Evolutionary conservation across 2,888 invertebrate genomes (phyloP).

Genomic region (Macropis europaea): DNA sequence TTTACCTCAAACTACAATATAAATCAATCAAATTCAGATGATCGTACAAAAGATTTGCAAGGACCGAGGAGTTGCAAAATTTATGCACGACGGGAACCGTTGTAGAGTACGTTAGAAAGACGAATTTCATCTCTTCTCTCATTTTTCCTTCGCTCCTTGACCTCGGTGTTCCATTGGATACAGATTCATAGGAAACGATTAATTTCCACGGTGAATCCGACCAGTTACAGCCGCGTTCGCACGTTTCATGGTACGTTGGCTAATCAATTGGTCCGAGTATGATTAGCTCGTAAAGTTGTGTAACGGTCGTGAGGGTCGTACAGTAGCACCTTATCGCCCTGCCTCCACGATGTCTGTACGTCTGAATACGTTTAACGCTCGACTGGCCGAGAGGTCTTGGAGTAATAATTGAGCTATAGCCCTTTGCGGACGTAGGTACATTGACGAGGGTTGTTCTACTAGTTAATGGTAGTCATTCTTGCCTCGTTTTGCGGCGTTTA

Average conservation of each 20-base stretch:
- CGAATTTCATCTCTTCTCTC: background rate
- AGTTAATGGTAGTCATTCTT: slow-evolving; percentile 31
- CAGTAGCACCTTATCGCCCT: slow-evolving; percentile 49
- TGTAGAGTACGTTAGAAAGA: background rate
- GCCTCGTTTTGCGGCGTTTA: slow-evolving; percentile 23
- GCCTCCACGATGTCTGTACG: slow-evolving; percentile 33
- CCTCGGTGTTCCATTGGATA: slow-evolving; percentile 9
- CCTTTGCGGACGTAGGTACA: background rate
- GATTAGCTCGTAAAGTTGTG: slow-evolving; percentile 52
- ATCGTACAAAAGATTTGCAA: no score
- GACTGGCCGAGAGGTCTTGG: slow-evolving; percentile 24
- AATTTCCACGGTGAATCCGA: slow-evolving; percentile 31
- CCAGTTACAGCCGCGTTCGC: slow-evolving; percentile 34
- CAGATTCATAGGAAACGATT: slow-evolving; percentile 39
- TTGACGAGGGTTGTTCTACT: slow-evolving; percentile 7
- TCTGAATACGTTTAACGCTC: slow-evolving; percentile 57
- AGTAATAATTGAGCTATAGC: slow-evolving; percentile 53
- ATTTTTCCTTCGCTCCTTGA: background rate
- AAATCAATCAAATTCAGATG: no score
- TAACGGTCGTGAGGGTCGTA: slow-evolving; percentile 23
- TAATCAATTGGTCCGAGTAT: slow-evolving; percentile 51
- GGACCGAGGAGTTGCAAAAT: no score
- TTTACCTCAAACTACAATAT: no score
- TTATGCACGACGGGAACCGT: background rate
- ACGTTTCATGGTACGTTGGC: slow-evolving; percentile 49